Evolutionary conservation across 2,888 invertebrate genomes (phyloP), one percentile per base, ranked within the genome.

Genomic region (Cartodere bifasciata): DNA sequence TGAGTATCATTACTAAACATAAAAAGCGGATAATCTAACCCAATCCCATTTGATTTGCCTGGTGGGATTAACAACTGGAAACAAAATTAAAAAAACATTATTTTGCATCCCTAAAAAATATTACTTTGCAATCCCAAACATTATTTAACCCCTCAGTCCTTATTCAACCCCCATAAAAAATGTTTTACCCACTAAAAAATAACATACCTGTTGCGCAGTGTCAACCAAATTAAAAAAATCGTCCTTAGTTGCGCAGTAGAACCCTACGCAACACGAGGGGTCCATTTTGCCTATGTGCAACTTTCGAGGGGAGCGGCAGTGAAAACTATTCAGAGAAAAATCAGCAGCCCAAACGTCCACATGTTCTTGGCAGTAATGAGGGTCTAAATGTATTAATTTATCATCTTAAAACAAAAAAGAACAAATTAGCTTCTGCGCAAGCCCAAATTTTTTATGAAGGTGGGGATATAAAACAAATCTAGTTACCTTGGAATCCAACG

Each of bases 301-400:
- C 60, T 90, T 90, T 34, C 87, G 66, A 15, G 90, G 88, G 13
- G 83, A 82, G 40, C 77, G 70, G 55, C 88, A 90, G 55, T 91
- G 90, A 64, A 83, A 91, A 31, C 80, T 75, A 48, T 76, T 67
- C 32, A 82, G 60, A 12, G 81, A 70, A 56, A 88, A 90, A 51
- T 80, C 74, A 30, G 76, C 70, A 48, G 78, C 75, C 65, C 76
- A 76, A 1, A 85, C 82, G 62, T 88, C 84, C 16, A 90, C 82
- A 62, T 79, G 78, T 58, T 90, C 86, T 60, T 92, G 92, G 52
- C 88, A 88, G 49, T 87, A 86, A 60, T 94, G 94, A 11, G 94
- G 94, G 62, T 94, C 94, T 44, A 94, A 63, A 53, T 90, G 86
- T 47, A 94, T 87, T 35, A 92, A 62, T 59, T 84, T 82, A 53